Conservation (phyloP, 92 coral and sea anemone species). For the Pocillopora grandis region DNA sequence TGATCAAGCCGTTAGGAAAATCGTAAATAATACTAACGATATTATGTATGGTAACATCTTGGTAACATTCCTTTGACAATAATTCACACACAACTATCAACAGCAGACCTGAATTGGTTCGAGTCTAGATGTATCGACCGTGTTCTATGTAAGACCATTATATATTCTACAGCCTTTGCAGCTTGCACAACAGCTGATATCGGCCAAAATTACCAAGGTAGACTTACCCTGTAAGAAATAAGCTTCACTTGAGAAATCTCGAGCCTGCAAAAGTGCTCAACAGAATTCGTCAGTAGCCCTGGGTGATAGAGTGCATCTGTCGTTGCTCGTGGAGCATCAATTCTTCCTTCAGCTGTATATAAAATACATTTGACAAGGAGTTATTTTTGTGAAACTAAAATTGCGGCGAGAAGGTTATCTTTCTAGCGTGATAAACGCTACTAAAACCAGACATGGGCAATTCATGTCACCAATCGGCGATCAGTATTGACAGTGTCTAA, state of each 20-base stretch:
- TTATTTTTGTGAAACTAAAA: background rate
- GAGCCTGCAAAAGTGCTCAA: conserved; percentile 52
- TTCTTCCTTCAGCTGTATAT: conserved; percentile 24
- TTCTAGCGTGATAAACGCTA: too few relatives aligned
- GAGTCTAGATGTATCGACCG: too few relatives aligned
- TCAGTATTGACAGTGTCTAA: too few relatives aligned
- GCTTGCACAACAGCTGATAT: background rate
- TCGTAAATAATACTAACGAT: too few relatives aligned
- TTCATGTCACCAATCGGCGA: too few relatives aligned
- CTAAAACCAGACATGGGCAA: too few relatives aligned
- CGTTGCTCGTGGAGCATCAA: background rate
- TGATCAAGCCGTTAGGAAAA: too few relatives aligned
- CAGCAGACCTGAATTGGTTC: too few relatives aligned
- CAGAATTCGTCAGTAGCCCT: conserved; percentile 34
- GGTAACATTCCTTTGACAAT: too few relatives aligned
- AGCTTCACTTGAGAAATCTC: conserved; percentile 66
- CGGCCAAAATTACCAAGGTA: background rate
- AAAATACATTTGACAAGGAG: background rate
- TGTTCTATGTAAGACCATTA: too few relatives aligned
- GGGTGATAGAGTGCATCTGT: conserved; percentile 5
- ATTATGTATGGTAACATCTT: too few relatives aligned
- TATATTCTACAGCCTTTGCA: background rate
- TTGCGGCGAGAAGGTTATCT: background rate
- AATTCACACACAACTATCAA: too few relatives aligned
- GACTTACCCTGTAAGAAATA: conserved; percentile 73